Base-by-base conservation (phyloP, 2,888 invertebrate species). In the Muscina levida region DNA sequence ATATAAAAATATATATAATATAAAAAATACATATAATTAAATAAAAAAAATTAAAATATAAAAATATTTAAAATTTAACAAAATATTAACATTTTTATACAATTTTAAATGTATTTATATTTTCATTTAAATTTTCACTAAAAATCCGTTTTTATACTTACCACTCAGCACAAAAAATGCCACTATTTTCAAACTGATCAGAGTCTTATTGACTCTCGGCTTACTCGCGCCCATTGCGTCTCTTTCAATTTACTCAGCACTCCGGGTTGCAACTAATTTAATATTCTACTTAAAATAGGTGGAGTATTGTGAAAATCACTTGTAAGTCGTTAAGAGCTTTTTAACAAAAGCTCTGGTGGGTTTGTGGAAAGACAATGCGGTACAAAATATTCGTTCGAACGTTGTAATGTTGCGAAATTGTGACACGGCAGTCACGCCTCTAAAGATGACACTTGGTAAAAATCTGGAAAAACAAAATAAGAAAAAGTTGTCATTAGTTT, bases 81-180 rank as follows among this genome's bases (percentile, higher is more conserved):
- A n/a, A n/a, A n/a, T n/a, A n/a, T n/a, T n/a, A n/a, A n/a, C n/a
- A n/a, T n/a, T n/a, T n/a, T n/a, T n/a, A n/a, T n/a, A n/a, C n/a
- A n/a, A n/a, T n/a, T n/a, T n/a, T n/a, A n/a, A n/a, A n/a, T n/a
- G n/a, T n/a, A n/a, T n/a, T n/a, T n/a, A n/a, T n/a, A n/a, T 31
- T 31, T 31, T 5, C 8, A 31, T 5, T 31, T 31, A 3, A 31
- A 31, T 31, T 31, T 31, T 31, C n/a, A n/a, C 39, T 13, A 57
- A 37, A 22, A 57, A 53, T 31, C 39, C 8, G 8, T 42, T 57
- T n/a, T n/a, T n/a, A 0, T 72, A 86, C 87, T 87, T 79, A 95
- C 95, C 96, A 87, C 95, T 95, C 84, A 96, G 95, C 88, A 96
- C 95, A 86, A 95, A 92, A 91, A 96, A 96, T 68, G 96, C 92